phyloP scores from a whole-genome alignment of 2,888 invertebrate species.

The Homarus gammarus region DNA sequence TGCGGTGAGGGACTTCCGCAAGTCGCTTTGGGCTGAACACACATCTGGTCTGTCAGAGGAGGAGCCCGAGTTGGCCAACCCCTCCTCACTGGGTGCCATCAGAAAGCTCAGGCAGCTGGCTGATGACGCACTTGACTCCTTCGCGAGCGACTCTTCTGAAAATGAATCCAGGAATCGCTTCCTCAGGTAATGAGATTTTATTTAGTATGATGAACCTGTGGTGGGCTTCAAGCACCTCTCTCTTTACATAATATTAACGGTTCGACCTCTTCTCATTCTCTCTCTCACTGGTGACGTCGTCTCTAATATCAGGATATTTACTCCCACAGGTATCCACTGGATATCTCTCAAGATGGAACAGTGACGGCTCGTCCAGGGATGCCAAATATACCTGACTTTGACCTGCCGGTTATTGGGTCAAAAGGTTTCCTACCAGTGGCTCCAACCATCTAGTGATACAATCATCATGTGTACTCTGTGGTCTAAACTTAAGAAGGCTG shows the following conservation, averaged over 20 bases:
- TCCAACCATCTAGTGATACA: background rate
- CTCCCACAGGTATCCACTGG: conserved; percentile 45
- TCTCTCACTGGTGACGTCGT: too few species aligned
- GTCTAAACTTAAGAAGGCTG: too few species aligned
- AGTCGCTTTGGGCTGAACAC: conserved; percentile 64
- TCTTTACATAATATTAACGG: background rate
- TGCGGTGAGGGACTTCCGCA: conserved; percentile 37
- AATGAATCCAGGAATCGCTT: conserved; percentile 31
- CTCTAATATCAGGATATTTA: background rate
- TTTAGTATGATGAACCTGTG: too few species aligned
- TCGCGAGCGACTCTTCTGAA: background rate
- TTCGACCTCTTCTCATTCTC: background rate
- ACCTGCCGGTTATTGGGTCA: conserved; percentile 37
- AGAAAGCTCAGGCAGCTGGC: conserved; percentile 32
- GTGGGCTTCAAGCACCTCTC: too few species aligned
- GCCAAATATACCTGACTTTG: conserved; percentile 44
- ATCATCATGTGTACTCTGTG: too few species aligned
- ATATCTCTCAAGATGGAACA: conserved; percentile 32
- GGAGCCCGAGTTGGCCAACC: conserved; percentile 38
- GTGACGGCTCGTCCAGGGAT: conserved; percentile 12
- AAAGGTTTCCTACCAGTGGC: conserved; percentile 23
- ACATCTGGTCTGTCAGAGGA: conserved; percentile 51
- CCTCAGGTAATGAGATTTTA: conserved; percentile 46
- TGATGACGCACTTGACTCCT: conserved; percentile 27
- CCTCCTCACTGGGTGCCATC: conserved; percentile 44